Percentiles rank a stretch among this genome's conserved stretches.
phyloP scores from a whole-genome alignment of 2,888 invertebrate species.

The Alcis repandata region DNA sequence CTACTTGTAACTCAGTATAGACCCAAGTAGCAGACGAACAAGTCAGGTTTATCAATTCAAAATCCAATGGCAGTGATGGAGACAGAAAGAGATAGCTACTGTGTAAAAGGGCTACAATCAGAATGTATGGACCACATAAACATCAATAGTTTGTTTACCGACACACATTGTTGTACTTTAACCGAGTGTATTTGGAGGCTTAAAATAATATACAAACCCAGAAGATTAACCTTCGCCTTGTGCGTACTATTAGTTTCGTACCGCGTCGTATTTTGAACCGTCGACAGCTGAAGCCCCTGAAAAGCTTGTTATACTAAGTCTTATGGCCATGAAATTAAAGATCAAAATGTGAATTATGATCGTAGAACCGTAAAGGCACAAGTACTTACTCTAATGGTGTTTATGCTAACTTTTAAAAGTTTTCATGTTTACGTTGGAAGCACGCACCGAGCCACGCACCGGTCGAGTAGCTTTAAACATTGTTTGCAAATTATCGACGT shows the following conservation, averaged over 20 bases:
- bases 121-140: not conserved
- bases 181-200: slow-evolving; percentile 48
- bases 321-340: slow-evolving; percentile 33
- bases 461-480: slow-evolving; percentile 42
- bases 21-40: not conserved
- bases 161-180: slow-evolving; percentile 46
- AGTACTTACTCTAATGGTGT: slow-evolving; percentile 58
- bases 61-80: not conserved
- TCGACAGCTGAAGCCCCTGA: slow-evolving; percentile 27
- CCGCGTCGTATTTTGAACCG: slow-evolving; percentile 48
- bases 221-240: slow-evolving; percentile 66
- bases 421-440: slow-evolving; percentile 71
- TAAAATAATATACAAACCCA: slow-evolving; percentile 46
- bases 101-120: not conserved
- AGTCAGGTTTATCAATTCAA: not conserved
- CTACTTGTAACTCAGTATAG: slow-evolving; percentile 5
- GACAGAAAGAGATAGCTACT: not conserved
- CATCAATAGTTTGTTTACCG: slow-evolving; percentile 37
- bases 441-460: slow-evolving; percentile 73
- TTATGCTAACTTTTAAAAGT: slow-evolving; percentile 66
- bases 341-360: slow-evolving; percentile 18
- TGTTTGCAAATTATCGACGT: slow-evolving; percentile 39
- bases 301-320: slow-evolving; percentile 30
- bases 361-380: slow-evolving; percentile 4
- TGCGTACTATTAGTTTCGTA: slow-evolving; percentile 53